A percentile compares a stretch with the other conserved stretches of the same genome.
Conservation (phyloP, 1,140 invertebrate species). For the Macrostomum lignano region DNA sequence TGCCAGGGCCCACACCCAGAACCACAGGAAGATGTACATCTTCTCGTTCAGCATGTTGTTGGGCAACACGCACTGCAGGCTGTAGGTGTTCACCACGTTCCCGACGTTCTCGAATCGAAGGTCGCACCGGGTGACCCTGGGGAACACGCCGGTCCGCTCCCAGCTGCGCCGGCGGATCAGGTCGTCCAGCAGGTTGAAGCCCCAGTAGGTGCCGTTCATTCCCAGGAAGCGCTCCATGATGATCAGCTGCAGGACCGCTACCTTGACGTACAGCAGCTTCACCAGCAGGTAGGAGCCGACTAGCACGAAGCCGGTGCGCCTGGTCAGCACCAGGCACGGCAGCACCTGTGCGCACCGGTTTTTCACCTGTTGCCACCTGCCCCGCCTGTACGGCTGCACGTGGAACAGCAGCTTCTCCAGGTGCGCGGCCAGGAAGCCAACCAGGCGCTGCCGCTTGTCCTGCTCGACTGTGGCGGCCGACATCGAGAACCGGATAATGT, state of each 20-base stretch:
- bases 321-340: neutral
- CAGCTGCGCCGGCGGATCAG: no score
- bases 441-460: no score
- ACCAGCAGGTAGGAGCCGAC: neutral
- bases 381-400: no score
- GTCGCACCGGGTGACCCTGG: neutral
- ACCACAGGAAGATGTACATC: conserved; percentile 3
- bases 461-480: no score
- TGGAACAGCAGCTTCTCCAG: no score
- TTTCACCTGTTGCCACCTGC: no score
- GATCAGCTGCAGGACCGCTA: neutral
- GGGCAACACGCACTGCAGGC: conserved; percentile 3
- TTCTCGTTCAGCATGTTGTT: conserved; percentile 7
- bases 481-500: no score
- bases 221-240: neutral
- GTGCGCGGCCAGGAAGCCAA: no score
- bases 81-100: neutral
- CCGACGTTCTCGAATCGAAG: neutral
- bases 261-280: neutral
- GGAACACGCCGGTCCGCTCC: no score
- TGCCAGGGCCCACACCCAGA: neutral
- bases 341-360: no score
- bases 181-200: no score
- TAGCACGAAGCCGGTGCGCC: neutral
- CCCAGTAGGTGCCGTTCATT: neutral